Evolutionary conservation across 2,888 invertebrate species (phyloP).

Genomic region (Aradus depressus): DNA sequence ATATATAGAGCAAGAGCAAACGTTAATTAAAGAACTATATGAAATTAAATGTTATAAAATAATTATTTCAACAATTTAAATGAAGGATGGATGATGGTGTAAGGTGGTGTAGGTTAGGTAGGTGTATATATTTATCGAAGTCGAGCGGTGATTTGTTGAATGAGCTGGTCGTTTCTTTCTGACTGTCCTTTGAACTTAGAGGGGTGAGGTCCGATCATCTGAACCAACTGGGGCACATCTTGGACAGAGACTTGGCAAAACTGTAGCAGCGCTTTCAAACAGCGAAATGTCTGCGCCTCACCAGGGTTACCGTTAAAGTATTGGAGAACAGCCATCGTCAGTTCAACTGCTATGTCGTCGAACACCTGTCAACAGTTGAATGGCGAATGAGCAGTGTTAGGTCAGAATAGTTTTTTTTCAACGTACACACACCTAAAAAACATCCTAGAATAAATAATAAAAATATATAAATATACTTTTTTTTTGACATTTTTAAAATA

Average conservation of each 20-base stretch:
- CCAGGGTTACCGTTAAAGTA: conserved; percentile 63
- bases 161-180: conserved; percentile 65
- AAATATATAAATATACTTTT: too few relatives aligned
- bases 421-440: too few relatives aligned
- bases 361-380: conserved; percentile 54
- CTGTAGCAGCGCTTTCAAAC: conserved; percentile 63
- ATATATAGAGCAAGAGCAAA: too few relatives aligned
- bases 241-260: conserved; percentile 63
- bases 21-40: too few relatives aligned
- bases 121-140: conserved; percentile 16
- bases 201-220: conserved; percentile 83
- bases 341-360: conserved; percentile 84
- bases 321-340: conserved; percentile 83
- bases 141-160: conserved; percentile 55
- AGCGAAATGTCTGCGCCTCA: conserved; percentile 70
- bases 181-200: conserved; percentile 70
- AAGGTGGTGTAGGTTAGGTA: too few relatives aligned
- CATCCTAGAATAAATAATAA: too few relatives aligned
- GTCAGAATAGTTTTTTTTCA: neutral
- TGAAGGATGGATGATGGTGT: too few relatives aligned
- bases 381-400: neutral
- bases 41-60: too few relatives aligned
- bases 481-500: too few relatives aligned
- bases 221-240: conserved; percentile 79
- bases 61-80: too few relatives aligned